Evolutionary conservation across 2,113 vertebrate species (phyloP).

Genomic region (Ivindomyrus marchei): DNA sequence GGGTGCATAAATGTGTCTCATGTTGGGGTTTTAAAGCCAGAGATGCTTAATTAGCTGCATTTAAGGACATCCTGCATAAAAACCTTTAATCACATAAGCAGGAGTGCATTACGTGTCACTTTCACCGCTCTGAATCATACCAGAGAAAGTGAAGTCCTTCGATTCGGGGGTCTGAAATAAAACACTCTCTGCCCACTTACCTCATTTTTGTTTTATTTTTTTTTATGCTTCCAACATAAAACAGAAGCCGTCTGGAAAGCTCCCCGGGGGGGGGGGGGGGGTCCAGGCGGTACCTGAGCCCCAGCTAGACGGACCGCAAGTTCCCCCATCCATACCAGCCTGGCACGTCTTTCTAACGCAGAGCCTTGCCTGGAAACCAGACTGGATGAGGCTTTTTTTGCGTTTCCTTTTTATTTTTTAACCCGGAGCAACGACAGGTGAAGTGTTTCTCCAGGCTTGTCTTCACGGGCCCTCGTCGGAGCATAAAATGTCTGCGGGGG

Average conservation of each 20-base stretch:
- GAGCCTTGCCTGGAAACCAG: background rate
- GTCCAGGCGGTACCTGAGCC: background rate
- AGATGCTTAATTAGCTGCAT: background rate
- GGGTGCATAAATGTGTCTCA: background rate
- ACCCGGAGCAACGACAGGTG: constrained; percentile 8
- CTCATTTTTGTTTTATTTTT: background rate
- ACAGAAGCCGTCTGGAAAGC: background rate
- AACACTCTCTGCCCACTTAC: background rate
- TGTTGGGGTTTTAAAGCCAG: background rate
- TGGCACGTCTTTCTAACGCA: background rate
- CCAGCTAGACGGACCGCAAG: background rate
- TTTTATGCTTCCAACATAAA: background rate
- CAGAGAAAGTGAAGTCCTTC: background rate
- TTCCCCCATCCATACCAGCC: background rate
- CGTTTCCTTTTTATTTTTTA: background rate
- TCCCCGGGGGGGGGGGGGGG: background rate
- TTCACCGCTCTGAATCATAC: background rate
- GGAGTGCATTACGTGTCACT: background rate
- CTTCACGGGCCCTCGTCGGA: background rate
- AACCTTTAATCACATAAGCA: background rate
- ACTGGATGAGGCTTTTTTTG: background rate
- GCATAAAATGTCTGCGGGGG: background rate
- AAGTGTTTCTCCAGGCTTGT: background rate
- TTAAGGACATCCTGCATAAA: background rate
- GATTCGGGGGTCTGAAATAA: background rate